Base-by-base conservation (phyloP, 2,113 vertebrate species). In the Hemibagrus wyckioides region DNA sequence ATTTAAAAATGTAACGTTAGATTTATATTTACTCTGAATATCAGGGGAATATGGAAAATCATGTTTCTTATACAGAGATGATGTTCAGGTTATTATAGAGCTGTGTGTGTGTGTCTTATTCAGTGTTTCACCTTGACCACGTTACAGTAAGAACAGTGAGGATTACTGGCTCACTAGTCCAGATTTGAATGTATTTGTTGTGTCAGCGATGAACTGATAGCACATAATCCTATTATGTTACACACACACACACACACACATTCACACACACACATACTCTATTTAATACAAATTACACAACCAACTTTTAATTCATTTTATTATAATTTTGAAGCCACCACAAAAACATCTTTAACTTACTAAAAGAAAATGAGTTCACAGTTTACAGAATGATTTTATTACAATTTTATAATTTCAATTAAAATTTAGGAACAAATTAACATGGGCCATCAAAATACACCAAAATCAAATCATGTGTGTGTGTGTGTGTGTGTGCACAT, bases 191-290 rank as follows among this genome's bases (percentile, higher is more conserved):
- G 82, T 44, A 80, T 80, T 5, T 84, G 88, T 79, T 36, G 25
- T 41, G 86, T 90, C 90, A 90, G 88, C 88, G 21, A 30, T 86
- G 57, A 76, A 81, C 75, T 83, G 44, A 82, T 87, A 54, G 87
- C 84, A 80, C 19, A 73, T 86, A 89, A 90, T 61, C 86, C 86
- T 54, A 54, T 88, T 89, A 87, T 83, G 76, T 63, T 71, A 39
- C 67, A 73, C 65, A 5, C 9, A 11, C 54, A 48, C 28, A 33
- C 65, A 54, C 50, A 71, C 63, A 71, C 82, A 36, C 50, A 54
- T 67, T 6, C 80, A 82, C 56, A 82, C 81, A 65, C 81, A 48
- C 57, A 83, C 41, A 83, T 25, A 82, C 5, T 36, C 36, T 33
- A 69, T 36, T 33, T 6, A 33, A 36, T 2, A 41, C 33, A 41